Conservation (phyloP, 2,888 invertebrate genomes). For the Sminthurinus aureus region DNA sequence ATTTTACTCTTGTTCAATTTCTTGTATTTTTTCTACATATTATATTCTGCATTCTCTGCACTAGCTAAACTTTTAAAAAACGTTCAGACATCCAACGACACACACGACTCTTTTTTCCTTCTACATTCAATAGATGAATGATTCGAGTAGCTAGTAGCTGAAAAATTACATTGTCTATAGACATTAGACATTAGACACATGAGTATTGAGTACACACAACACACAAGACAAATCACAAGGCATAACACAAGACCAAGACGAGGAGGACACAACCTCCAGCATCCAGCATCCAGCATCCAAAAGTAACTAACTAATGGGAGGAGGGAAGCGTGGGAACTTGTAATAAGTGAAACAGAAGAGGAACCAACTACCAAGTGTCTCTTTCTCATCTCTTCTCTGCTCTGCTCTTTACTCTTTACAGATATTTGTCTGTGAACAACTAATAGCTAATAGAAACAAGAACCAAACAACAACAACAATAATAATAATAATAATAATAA, state of each 20-base stretch:
- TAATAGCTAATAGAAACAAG: neutral
- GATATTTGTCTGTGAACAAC: conserved; percentile 6
- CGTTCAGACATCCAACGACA: neutral
- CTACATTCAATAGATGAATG: conserved; percentile 11
- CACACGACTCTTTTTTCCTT: conserved; percentile 11
- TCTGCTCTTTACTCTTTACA: conserved; percentile 17
- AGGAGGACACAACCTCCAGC: too few species aligned
- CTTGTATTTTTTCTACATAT: neutral
- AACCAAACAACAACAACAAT: neutral
- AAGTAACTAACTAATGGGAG: neutral
- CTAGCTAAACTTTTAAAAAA: conserved; percentile 13
- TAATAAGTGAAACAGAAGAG: conserved; percentile 45
- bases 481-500: too few species aligned
- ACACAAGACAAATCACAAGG: too few species aligned
- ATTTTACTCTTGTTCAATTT: conserved; percentile 24
- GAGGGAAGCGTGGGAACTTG: conserved; percentile 47
- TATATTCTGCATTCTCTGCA: neutral
- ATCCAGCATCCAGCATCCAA: too few species aligned
- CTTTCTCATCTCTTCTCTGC: conserved; percentile 29
- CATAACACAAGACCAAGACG: too few species aligned
- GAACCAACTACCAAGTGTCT: too few species aligned
- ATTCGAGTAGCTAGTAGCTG: conserved; percentile 41
- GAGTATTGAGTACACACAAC: too few species aligned
- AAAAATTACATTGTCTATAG: conserved; percentile 41
- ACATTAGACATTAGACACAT: neutral